Percentiles rank a stretch among this genome's conserved stretches.
phyloP scores from a whole-genome alignment of 2,888 invertebrate genomes.

The Drosophila austrosaltans region DNA sequence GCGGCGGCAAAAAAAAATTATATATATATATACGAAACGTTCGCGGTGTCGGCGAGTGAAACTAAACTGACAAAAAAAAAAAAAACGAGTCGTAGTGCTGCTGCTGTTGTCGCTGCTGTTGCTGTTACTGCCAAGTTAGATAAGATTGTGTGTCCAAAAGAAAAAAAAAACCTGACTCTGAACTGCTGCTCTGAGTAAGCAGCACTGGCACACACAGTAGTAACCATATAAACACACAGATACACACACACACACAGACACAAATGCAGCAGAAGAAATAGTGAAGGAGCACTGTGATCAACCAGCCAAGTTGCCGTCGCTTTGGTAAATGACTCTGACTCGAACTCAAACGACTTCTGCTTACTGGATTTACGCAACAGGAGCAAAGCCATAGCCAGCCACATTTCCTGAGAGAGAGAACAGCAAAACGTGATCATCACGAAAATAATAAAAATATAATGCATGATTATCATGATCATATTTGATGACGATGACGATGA shows the following conservation, averaged over 20 bases:
- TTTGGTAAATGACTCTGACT: constrained; percentile 51
- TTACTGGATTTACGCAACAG: constrained; percentile 78
- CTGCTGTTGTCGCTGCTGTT: constrained; percentile 46
- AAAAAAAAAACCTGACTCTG: constrained; percentile 62
- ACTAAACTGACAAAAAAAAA: constrained; percentile 58
- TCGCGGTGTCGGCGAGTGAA: constrained; percentile 68
- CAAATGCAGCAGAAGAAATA: constrained; percentile 22
- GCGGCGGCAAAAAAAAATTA: constrained; percentile 28
- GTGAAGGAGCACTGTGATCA: constrained; percentile 13
- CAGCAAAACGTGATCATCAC: constrained; percentile 68
- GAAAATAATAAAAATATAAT: constrained; percentile 52
- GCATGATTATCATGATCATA: constrained; percentile 23
- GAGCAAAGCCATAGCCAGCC: constrained; percentile 46
- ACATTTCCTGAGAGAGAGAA: constrained; percentile 48
- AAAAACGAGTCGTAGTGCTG: constrained; percentile 54
- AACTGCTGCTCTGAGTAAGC: constrained; percentile 50
- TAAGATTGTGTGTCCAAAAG: constrained; percentile 76
- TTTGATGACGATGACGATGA: constrained; percentile 11
- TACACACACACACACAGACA: constrained; percentile 26
- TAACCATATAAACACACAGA: constrained; percentile 65
- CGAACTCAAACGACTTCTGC: constrained; percentile 58
- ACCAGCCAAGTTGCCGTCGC: constrained; percentile 55
- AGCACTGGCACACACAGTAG: constrained; percentile 65
- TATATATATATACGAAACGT: constrained; percentile 6
- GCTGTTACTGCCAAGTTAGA: constrained; percentile 69